Percentiles rank a stretch among this genome's conserved stretches.
Evolutionary conservation across 1,140 invertebrate species (phyloP).

Genomic region (Hypothenemus hampei): DNA sequence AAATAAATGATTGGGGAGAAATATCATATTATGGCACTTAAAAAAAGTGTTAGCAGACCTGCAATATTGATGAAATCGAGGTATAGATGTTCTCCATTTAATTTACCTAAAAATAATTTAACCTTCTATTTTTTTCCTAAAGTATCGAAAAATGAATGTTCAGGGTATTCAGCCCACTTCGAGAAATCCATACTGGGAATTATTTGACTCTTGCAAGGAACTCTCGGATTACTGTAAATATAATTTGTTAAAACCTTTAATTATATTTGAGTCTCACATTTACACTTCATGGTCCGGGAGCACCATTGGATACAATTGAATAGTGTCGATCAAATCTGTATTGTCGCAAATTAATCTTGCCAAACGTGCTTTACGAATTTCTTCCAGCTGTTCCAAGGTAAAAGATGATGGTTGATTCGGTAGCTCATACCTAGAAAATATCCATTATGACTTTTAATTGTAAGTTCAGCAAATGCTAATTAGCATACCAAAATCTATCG

Average conservation of each 20-base stretch:
- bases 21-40: too few species aligned
- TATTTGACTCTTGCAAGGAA: conserved; percentile 81
- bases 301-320: conserved; percentile 92
- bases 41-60: too few species aligned
- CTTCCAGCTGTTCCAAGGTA: conserved; percentile 81
- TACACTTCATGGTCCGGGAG: conserved; percentile 88
- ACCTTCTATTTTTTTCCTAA: conserved; percentile 4
- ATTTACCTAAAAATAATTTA: too few species aligned
- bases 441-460: not conserved
- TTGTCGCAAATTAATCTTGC: conserved; percentile 93
- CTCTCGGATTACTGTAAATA: conserved; percentile 74
- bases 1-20: too few species aligned
- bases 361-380: conserved; percentile 82
- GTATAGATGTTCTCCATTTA: too few species aligned
- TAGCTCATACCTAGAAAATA: conserved; percentile 68
- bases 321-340: conserved; percentile 84
- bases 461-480: not conserved
- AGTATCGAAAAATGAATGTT: conserved; percentile 11
- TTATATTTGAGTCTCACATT: too few species aligned
- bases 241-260: too few species aligned
- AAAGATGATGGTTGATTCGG: conserved; percentile 89
- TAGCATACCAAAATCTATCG: conserved; percentile 82
- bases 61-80: too few species aligned
- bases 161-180: conserved; percentile 76
- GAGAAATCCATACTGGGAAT: conserved; percentile 79